Conservation (phyloP, 2,113 vertebrate genomes). For the Neolamprologus ventralis region DNA sequence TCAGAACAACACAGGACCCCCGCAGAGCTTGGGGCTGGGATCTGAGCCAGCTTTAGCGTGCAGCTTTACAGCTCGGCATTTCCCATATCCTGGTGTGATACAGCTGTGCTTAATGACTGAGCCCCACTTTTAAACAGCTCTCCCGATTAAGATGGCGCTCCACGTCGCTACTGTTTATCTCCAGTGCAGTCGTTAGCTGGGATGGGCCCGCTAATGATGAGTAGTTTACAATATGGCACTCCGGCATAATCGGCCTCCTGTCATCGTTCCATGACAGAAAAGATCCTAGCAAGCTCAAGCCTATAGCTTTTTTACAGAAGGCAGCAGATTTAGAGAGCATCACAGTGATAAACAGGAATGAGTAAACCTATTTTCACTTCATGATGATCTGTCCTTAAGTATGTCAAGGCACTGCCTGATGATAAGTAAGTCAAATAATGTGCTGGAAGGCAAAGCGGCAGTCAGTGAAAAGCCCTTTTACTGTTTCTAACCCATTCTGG, state of each 20-base stretch:
- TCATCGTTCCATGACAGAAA: slow-evolving; percentile 44
- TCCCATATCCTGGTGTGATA: slow-evolving; percentile 43
- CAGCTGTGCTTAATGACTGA: slow-evolving; percentile 65
- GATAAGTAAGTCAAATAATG: slow-evolving; percentile 18
- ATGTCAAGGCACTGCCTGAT: not conserved
- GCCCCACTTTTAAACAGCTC: slow-evolving; percentile 51
- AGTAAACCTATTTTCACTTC: not conserved
- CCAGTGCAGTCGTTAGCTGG: slow-evolving; percentile 51
- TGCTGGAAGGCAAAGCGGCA: slow-evolving; percentile 17
- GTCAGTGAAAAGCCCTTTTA: slow-evolving; percentile 17
- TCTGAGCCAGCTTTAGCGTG: not conserved
- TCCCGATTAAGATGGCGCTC: slow-evolving; percentile 55
- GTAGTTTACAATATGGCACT: slow-evolving; percentile 70
- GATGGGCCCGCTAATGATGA: slow-evolving; percentile 59
- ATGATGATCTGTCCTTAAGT: slow-evolving; percentile 5
- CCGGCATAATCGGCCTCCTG: slow-evolving; percentile 48
- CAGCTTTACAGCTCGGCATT: slow-evolving; percentile 43
- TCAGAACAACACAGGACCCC: slow-evolving; percentile 16
- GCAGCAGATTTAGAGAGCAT: slow-evolving; percentile 10
- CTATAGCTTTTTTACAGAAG: slow-evolving; percentile 49
- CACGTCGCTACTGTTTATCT: slow-evolving; percentile 53
- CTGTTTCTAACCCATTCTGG: slow-evolving; percentile 16
- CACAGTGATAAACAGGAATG: slow-evolving; percentile 18
- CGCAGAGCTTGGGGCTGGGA: slow-evolving; percentile 23
- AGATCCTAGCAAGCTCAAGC: slow-evolving; percentile 7